phyloP scores from a whole-genome alignment of 2,113 vertebrate species.

The Empidonax traillii region DNA sequence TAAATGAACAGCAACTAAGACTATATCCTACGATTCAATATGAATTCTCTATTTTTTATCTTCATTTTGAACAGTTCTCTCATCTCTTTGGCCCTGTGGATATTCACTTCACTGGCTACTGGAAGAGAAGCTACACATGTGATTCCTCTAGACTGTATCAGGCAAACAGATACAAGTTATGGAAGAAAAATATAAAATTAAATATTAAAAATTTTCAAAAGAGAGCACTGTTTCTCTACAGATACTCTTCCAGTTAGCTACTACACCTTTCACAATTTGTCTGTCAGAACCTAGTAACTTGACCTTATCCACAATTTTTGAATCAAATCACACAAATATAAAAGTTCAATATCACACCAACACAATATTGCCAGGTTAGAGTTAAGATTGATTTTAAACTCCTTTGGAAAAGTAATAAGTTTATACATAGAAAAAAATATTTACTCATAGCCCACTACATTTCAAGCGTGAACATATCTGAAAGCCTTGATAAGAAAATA shows the following conservation, averaged over 20 bases:
- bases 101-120: not conserved
- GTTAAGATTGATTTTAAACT: not conserved
- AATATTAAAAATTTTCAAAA: not conserved
- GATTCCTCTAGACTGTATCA: not conserved
- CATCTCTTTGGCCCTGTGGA: not conserved
- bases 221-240: not conserved
- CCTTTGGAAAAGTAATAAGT: slow-evolving; percentile 11
- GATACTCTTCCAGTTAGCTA: not conserved
- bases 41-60: not conserved
- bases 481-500: slow-evolving; percentile 46
- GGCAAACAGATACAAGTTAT: not conserved
- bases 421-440: slow-evolving; percentile 11
- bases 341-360: not conserved
- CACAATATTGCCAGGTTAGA: not conserved
- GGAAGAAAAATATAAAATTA: not conserved
- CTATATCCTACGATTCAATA: not conserved
- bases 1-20: not conserved
- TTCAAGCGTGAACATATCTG: slow-evolving; percentile 43
- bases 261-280: not conserved
- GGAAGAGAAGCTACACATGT: not conserved
- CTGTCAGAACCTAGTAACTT: not conserved
- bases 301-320: not conserved
- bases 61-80: not conserved
- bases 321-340: not conserved
- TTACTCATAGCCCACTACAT: not conserved